Evolutionary conservation across 2,113 vertebrate genomes (phyloP), one percentile per base, ranked within the genome.

Genomic region (Salvelinus sp.): DNA sequence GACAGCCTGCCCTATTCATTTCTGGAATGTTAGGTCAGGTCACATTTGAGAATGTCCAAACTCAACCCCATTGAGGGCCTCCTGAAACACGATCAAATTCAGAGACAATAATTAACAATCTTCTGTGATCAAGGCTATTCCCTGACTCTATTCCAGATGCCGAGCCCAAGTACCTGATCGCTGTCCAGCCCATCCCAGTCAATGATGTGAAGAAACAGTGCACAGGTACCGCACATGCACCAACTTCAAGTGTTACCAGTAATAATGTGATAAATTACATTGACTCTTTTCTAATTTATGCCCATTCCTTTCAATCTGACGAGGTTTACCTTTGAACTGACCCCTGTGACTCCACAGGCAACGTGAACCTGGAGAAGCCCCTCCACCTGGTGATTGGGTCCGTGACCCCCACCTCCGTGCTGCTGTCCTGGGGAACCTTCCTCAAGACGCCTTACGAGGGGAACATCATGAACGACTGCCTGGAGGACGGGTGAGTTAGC

Each of bases 391-490:
- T 99, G 64, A 95, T 98, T 82, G 97, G 97, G 10, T 95, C 95
- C 0, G 93, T 99, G 65, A 94, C 95, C 0, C 95, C 96, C 47
- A 96, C 95, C 23, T 97, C 97, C 1, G 96, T 97, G 28, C 93
- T 96, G 47, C 90, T 99, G 0, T 98, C 97, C 63, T 99, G 97
- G 97, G 97, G 96, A n/a, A 95, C 96, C 25, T 87, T 97, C 54
- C 92, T 99, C 83, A 98, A 97, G 80, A 96, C 94, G 22, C 94
- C 96, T 0, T 95, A 95, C 69, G 95, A 95, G 71, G 95, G 94
- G 88, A 96, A 95, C 3, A 5, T 95, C 85, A 93, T 95, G 81
- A 95, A 88, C 70, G 96, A 96, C 82, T 99, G 97, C 89, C 84
- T 95, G 9, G 95, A 95, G 4, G 95, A 98, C 79, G 96, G 96